Base-by-base conservation (phyloP, 2,113 vertebrate genomes). In the Acanthochromis polyacanthus region DNA sequence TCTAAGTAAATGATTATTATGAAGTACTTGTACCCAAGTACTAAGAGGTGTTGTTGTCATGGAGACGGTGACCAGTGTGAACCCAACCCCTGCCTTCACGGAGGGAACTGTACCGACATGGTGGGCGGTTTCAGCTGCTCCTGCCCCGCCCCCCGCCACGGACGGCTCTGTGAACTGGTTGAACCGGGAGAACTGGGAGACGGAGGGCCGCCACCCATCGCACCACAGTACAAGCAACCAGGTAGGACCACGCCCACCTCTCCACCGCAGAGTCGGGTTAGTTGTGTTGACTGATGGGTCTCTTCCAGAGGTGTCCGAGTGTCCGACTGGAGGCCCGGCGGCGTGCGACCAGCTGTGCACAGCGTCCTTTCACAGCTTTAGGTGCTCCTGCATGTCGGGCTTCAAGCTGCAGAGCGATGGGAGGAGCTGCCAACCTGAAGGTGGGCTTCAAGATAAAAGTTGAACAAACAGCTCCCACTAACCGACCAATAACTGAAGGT, bases 271-370 rank as follows among this genome's bases (percentile, higher is more conserved):
- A 45, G 28, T 46, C 14, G 5, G 45, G 45, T 16, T 46, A 25
- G 25, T 25, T 25, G 25, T 25, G 25, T 25, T 25, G 25, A 5
- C 45, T 36, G 32, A 36, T 36, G 1, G 7, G 9, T 58, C 19
- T 22, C 28, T 61, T 51, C 46, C 83, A 97, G 96, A 94, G 68
- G 84, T 92, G 40, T 91, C 93, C 0, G 87, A 96, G 80, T 97
- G 97, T 85, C 93, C 91, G 4, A 91, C 92, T 0, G 53, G 90
- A 1, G 94, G 94, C 23, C 91, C 91, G 0, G 57, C 88, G 0
- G 95, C 95, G 0, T 99, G 97, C 65, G 93, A 97, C 15, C 98
- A 99, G 59, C 95, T 96, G 83, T 99, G 98, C 91, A 94, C 86
- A 4, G 93, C 92, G 0, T 69, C 60, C 6, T 16, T 50, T 0